phyloP scores from a whole-genome alignment of 2,797 vertebrate species.

The Anabacerthia variegaticeps region DNA sequence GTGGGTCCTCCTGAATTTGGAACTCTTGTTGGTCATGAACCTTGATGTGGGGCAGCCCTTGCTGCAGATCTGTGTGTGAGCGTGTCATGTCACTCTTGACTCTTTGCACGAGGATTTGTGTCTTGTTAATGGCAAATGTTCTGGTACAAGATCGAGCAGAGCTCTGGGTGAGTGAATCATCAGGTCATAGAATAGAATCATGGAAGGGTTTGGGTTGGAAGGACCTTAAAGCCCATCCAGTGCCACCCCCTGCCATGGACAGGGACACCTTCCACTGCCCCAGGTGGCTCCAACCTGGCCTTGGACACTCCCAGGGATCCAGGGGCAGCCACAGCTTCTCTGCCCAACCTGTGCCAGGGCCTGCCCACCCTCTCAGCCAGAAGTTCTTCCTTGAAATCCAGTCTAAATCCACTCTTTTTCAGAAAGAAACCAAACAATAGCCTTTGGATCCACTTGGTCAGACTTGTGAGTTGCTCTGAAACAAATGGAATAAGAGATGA shows the following conservation, averaged over 20 bases:
- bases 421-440: not conserved
- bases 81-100: accelerated
- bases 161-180: no score
- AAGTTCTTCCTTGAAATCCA: not conserved
- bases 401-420: not conserved
- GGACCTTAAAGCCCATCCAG: accelerated
- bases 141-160: accelerated
- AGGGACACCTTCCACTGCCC: accelerated
- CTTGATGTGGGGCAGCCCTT: not conserved
- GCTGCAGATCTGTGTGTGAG: not conserved
- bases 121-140: not conserved
- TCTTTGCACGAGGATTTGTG: not conserved
- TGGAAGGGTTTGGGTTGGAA: not conserved
- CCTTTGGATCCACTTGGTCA: not conserved
- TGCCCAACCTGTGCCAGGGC: not conserved
- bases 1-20: not conserved
- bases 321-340: not conserved
- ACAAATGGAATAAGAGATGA: not conserved
- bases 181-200: no score
- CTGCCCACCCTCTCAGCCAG: not conserved
- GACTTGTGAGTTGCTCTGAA: not conserved
- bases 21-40: not conserved
- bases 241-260: accelerated
- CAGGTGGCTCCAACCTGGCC: not conserved
- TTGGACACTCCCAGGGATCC: accelerated